These are phyloP conservation scores for Neelides sp. DNA, from an alignment of 1,140 invertebrate genomes.

Conservation along the genomic window DNA sequence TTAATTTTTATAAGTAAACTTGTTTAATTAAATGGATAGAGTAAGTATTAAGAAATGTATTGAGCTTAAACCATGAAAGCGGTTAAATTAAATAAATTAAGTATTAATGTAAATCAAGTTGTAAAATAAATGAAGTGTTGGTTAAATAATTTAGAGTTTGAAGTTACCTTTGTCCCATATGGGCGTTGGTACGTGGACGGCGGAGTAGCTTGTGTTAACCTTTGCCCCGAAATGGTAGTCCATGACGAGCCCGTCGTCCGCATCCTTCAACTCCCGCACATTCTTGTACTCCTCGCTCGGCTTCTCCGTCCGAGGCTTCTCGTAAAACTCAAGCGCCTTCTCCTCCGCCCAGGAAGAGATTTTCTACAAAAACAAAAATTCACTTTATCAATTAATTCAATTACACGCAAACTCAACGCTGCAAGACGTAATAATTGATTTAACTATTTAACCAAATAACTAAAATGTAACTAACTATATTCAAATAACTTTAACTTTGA, in stretches of 20 bases:
- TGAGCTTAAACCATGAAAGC: no score
- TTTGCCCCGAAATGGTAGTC: conserved; percentile 71
- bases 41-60: no score
- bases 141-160: conserved; percentile 10
- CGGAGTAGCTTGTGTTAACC: conserved; percentile 68
- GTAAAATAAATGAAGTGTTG: no score
- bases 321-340: conserved; percentile 28
- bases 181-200: conserved; percentile 87
- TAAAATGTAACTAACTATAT: no score
- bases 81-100: no score
- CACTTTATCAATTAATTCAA: conserved; percentile 8
- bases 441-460: no score
- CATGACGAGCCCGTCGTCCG: conserved; percentile 40
- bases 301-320: conserved; percentile 1
- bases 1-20: no score
- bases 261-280: conserved; percentile 48
- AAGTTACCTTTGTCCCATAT: conserved; percentile 73
- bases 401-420: not conserved
- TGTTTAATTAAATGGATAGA: no score
- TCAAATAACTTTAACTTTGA: no score
- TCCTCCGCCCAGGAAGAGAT: conserved; percentile 55
- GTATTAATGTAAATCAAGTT: no score
- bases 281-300: conserved; percentile 19
- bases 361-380: conserved; percentile 41
- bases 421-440: not conserved